Evolutionary conservation across 2,797 vertebrate genomes (phyloP), one percentile per base, ranked within the genome.

Genomic region (Spinibarbus caldwelli): DNA sequence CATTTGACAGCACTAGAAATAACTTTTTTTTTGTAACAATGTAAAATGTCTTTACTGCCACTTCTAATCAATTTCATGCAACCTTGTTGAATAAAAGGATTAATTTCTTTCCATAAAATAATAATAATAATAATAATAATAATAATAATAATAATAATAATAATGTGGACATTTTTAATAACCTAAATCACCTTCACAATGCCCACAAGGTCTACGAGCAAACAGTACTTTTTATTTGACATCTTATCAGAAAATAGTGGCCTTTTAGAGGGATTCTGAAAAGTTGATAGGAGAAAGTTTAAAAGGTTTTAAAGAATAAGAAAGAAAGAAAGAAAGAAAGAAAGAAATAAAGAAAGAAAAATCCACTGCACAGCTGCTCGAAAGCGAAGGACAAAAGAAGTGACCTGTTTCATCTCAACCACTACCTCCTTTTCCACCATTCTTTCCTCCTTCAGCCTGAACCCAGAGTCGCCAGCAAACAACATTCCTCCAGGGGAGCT

Each of bases 401-500:
- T 73, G 81, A 83, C 66, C 71, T 59, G 54, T 76, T 90, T 87
- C 84, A 88, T 87, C 82, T 90, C 10, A 82, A 64, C 88, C 71
- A 87, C 64, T 62, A 86, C 71, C 12, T 31, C 6, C 14, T 45
- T 41, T 11, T 54, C 66, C 57, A 47, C 54, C 36, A 75, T 8
- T 31, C 34, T 52, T 78, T n/a, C 21, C 45, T 64, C 49, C 64
- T 70, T 78, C 64, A 82, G 47, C 38, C 64, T 75, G 34, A 73
- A 47, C 70, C 47, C 72, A 78, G 2, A 84, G 88, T 86, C 38
- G 83, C 88, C 71, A 78, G 89, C 88, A 88, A 90, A 90, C 87
- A 87, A 54, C 83, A 87, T 84, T 91, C 85, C 87, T 87, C 84
- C 86, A 76, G 29, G 88, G 79, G 84, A 90, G 90, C 41, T 83